Evolutionary conservation across 1,140 invertebrate species (phyloP), one percentile per base, ranked within the genome.

Genomic region (Neodiprion pinetum): DNA sequence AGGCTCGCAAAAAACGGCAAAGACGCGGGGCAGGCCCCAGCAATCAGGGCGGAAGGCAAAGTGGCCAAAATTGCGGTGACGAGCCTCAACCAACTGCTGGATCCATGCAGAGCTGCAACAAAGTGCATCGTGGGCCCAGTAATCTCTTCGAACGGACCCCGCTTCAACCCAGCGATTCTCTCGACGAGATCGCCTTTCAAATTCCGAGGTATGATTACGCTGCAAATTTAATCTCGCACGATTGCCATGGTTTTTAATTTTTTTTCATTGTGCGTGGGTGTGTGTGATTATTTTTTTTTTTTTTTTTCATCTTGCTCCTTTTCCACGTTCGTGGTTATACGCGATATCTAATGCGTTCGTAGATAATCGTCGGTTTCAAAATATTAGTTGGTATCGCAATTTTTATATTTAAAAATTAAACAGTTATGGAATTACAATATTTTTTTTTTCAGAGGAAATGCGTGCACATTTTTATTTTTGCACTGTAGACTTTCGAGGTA

Each of bases 111-210:
- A 84, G 81, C 70, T 84, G 81, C 77, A 85, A 86, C 75, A 84
- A 79, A 72, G 80, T 87, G 12, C 82, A 88, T 75, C 80, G 85
- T n/a, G 82, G 85, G 28, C 94, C 95, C 8, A 95, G 95, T 78
- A 91, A 93, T 74, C 91, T 96, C 76, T 96, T 95, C 83, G 96
- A 96, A 88, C 90, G 92, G 67, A 92, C 95, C 14, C 95, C 95
- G 48, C 91, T 96, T 79, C 94, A 93, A 76, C 95, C 96, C 11
- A 92, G 94, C 71, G 96, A 97, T 88, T 96, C 94, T 82, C 91
- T 97, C 77, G 96, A 98, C 86, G 96, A 97, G 86, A 95, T 97
- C 82, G 96, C 96, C 61, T 93, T 96, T 76, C 95, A 96, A 84
- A 97, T 97, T 88, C 96, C 96, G 81, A 96, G 96, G 96, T 97